Base-by-base conservation (phyloP, 1,140 invertebrate species). In the Pantala flavescens region DNA sequence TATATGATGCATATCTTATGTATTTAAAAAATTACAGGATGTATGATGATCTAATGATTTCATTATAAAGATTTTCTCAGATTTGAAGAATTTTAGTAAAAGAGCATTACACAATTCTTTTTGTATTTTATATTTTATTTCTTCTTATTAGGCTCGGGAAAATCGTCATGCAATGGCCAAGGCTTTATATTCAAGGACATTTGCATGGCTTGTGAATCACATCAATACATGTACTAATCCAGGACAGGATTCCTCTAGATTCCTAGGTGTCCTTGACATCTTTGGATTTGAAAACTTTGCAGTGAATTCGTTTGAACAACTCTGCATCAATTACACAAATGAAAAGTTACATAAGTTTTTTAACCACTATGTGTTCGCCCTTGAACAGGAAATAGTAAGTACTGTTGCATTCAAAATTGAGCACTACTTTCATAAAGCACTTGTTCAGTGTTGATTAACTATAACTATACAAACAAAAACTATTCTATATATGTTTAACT, bases 311-410 rank as follows among this genome's bases (percentile, higher is more conserved):
- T 96, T 98, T 82, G 97, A 99, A 82, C 97, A 99, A 82, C 88
- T 94, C 0, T 98, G 96, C 81, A 99, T 99, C 78, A 98, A 98
- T 84, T 98, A 98, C 82, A 97, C 96, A 0, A 99, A 99, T 81
- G 97, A 98, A 83, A 98, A 98, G 82, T 86, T 99, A 14, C 97
- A 99, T 81, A 97, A 97, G 85, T 98, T 98, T 84, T 99, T 99
- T 84, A 99, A 98, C 86, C 94, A 96, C 79, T 96, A 96, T 79
- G 94, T 97, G 0, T 97, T 97, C 80, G 92, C 93, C 0, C 81
- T 96, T 75, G 95, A 97, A 83, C 94, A 96, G 82, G 92, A 95
- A 85, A 91, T 95, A 79, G 94, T 96, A 85, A 91, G 91, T 90
- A 77, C 23, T 49, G 43, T 16, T 49, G 16, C 43, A 49, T 55